Conservation (phyloP, 2,113 vertebrate genomes). For the Camelus bactrianus region DNA sequence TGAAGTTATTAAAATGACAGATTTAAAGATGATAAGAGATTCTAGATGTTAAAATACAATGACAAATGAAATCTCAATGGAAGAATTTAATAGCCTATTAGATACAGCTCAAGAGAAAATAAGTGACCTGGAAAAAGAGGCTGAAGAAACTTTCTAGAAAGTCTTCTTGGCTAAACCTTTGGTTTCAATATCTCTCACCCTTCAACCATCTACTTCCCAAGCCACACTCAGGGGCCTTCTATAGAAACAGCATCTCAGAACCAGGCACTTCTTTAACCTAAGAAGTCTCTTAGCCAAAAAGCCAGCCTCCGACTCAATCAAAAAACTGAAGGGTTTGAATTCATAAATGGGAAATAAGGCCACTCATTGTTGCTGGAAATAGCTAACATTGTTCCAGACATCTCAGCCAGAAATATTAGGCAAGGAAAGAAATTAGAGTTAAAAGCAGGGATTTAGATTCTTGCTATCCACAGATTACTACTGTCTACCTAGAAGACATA, state of each 20-base stretch:
- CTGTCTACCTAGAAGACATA: neutral
- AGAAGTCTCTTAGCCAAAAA: neutral
- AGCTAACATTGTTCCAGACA: neutral
- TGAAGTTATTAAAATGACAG: neutral
- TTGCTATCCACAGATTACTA: neutral
- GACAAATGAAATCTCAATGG: neutral
- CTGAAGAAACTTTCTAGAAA: neutral
- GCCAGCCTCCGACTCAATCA: neutral
- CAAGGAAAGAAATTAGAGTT: neutral
- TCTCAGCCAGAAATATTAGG: neutral
- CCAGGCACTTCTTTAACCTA: neutral
- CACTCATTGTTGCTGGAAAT: neutral
- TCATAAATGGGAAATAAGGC: neutral
- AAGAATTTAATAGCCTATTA: neutral
- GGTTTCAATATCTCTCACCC: neutral
- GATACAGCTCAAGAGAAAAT: neutral
- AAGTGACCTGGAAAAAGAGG: neutral
- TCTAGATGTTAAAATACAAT: neutral
- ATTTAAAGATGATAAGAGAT: neutral
- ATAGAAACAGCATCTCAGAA: neutral
- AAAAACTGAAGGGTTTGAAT: neutral
- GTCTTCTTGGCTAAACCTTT: neutral
- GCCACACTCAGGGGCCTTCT: neutral
- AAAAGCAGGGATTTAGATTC: neutral
- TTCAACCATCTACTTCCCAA: neutral